Base-by-base conservation (phyloP, 2,797 vertebrate genomes). In the Steatocranus sp. region DNA sequence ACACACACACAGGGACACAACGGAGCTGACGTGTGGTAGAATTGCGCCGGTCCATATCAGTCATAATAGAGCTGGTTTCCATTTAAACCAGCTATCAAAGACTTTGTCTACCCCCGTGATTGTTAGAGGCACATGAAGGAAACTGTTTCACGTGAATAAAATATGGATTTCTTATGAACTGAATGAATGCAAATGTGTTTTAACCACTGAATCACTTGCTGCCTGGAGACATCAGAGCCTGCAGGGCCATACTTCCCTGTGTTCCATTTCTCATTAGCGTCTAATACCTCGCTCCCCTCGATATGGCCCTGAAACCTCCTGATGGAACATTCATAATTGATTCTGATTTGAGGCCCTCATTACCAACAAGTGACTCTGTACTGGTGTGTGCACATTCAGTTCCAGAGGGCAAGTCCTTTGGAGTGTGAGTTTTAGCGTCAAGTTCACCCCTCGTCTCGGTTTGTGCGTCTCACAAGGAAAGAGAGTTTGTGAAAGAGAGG, bases 271-370 rank as follows among this genome's bases (percentile, higher is more conserved):
- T 94, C 92, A 94, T 95, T 96, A 94, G 90, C 82, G 88, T 89
- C 92, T 88, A 92, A 90, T 92, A 90, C 90, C 92, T 93, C 83
- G 84, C 84, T 93, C 89, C 91, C 88, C 91, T 91, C 84, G 88
- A 93, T 91, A 89, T 90, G 85, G 90, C 93, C 89, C 91, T 85
- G 75, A 82, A 95, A 92, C 87, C 80, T 92, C 88, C 89, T 94
- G 90, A 91, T 91, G 87, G 91, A 94, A 90, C 92, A 94, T 95
- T 91, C 91, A 96, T 95, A 96, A 96, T 95, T 95, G 93, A 96
- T 96, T 96, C 91, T 89, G 93, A 94, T 95, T 90, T 83, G 86
- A 88, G 75, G 86, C 88, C 76, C 93, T 94, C 92, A 93, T 95
- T 91, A 94, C 91, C 89, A 94, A 94, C 93, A 94, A 94, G 92